Conservation (phyloP, 2,888 invertebrate species). For the Morinoia aosen region DNA sequence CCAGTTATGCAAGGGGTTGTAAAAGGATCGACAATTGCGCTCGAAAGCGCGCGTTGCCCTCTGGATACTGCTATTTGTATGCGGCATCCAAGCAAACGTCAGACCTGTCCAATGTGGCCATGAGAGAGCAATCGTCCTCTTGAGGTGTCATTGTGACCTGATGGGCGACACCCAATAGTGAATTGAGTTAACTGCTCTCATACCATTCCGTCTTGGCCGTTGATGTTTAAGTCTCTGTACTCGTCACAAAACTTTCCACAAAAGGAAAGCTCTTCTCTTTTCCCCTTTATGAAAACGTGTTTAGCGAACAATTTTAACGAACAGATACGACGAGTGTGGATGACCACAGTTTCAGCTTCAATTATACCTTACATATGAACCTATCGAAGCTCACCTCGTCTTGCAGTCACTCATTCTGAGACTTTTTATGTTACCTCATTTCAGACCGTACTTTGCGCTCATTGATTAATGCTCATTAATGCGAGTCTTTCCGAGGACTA, state of each 20-base stretch:
- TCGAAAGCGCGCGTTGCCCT: not conserved
- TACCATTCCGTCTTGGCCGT: not conserved
- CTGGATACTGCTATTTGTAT: not conserved
- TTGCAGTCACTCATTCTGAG: not conserved
- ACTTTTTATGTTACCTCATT: not conserved
- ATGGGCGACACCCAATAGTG: not conserved
- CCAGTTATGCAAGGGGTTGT: not conserved
- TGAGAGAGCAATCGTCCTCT: not conserved
- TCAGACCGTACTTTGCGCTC: not conserved
- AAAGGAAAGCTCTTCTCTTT: not conserved
- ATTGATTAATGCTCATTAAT: no score
- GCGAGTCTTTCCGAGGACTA: no score
- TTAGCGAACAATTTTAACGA: not conserved
- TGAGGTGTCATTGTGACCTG: not conserved
- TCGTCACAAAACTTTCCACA: not conserved
- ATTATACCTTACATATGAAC: not conserved
- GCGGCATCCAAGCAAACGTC: not conserved
- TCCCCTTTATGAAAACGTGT: not conserved
- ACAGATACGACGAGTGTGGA: not conserved
- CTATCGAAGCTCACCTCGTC: not conserved
- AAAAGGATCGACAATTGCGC: not conserved
- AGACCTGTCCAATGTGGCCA: not conserved
- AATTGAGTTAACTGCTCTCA: not conserved
- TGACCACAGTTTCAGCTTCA: not conserved
- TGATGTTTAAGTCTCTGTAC: not conserved